Percentiles rank a stretch among this genome's conserved stretches.
Evolutionary conservation across 2,888 invertebrate species (phyloP).

Genomic region (Bellardia pandia): DNA sequence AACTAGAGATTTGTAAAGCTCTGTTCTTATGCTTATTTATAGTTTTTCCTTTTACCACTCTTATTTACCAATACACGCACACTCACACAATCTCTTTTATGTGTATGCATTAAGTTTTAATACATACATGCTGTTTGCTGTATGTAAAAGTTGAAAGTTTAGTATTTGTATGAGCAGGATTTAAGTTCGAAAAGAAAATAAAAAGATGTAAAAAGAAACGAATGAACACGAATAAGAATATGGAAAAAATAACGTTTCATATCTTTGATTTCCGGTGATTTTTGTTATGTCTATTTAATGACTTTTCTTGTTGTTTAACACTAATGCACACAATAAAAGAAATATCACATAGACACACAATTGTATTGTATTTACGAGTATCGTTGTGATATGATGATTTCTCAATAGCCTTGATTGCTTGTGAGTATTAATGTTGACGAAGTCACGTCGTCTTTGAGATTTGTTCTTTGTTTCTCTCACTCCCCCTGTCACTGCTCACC

Average conservation of each 20-base stretch:
- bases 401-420: conserved; percentile 62
- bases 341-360: neutral
- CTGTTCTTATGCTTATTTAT: conserved; percentile 64
- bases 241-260: conserved; percentile 47
- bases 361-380: conserved; percentile 51
- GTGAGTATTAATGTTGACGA: conserved; percentile 54
- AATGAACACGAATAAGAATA: conserved; percentile 32
- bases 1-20: conserved; percentile 61
- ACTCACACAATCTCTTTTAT: neutral
- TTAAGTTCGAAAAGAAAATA: conserved; percentile 16
- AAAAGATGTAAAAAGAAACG: neutral
- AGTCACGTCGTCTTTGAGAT: conserved; percentile 62
- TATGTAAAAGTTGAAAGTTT: conserved; percentile 36
- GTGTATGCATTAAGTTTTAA: conserved; percentile 17
- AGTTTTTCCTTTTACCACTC: conserved; percentile 28
- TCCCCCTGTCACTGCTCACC: neutral
- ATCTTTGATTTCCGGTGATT: conserved; percentile 70
- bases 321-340: conserved; percentile 10
- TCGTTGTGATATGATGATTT: conserved; percentile 62
- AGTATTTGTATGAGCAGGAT: conserved; percentile 43
- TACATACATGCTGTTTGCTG: conserved; percentile 17
- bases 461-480: neutral
- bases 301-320: conserved; percentile 54
- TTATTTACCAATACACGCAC: neutral
- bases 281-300: conserved; percentile 66